A percentile compares a stretch with the other conserved stretches of the same genome.
These are phyloP conservation scores for Dasypogon diadema DNA, from an alignment of 2,888 invertebrate genomes.

Conservation along the genomic window DNA sequence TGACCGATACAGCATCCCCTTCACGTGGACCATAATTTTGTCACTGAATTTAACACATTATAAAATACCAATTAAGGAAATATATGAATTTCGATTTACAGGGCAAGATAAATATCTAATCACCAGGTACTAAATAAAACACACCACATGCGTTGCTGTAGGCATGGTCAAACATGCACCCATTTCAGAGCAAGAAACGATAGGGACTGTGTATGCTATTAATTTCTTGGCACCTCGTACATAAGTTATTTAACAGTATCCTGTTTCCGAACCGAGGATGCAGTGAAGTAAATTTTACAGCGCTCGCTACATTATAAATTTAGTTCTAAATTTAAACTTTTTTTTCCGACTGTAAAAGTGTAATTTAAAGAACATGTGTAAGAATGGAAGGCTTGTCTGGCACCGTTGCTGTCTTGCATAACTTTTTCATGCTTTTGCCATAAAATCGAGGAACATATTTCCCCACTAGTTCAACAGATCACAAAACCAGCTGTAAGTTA, in stretches of 20 bases:
- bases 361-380: slow-evolving; percentile 43
- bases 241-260: not conserved
- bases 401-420: slow-evolving; percentile 29
- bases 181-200: too few species aligned
- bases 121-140: too few species aligned
- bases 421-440: slow-evolving; percentile 41
- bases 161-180: too few species aligned
- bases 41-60: too few species aligned
- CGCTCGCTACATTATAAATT: slow-evolving; percentile 25
- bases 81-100: too few species aligned
- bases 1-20: too few species aligned
- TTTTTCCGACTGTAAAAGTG: slow-evolving; percentile 24
- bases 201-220: not conserved
- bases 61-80: too few species aligned
- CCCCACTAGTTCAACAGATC: slow-evolving; percentile 48
- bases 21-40: too few species aligned
- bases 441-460: slow-evolving; percentile 35
- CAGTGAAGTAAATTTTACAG: not conserved
- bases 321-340: slow-evolving; percentile 21
- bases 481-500: slow-evolving; percentile 50
- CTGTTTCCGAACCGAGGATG: not conserved
- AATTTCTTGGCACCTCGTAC: slow-evolving; percentile 3
- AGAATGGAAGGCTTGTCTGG: slow-evolving; percentile 28
- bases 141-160: too few species aligned
- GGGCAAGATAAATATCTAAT: too few species aligned